Conservation (phyloP, 2,888 invertebrate genomes). For the Drosophila atripex region DNA sequence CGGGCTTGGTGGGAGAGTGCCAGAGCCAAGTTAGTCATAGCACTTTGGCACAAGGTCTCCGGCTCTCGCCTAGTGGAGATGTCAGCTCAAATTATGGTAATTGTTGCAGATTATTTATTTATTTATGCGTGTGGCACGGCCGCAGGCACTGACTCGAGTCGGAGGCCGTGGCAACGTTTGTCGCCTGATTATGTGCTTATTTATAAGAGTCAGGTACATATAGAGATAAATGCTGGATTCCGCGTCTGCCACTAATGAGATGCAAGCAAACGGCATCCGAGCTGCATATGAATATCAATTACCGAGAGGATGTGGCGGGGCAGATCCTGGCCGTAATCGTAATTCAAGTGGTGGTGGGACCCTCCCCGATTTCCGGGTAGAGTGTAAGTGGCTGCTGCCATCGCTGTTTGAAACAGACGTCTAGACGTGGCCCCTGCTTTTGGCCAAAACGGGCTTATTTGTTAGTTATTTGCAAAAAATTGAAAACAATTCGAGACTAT, state of each 20-base stretch:
- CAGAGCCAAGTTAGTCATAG: conserved; percentile 54
- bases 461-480: background rate
- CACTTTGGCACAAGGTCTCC: conserved; percentile 26
- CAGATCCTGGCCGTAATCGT: conserved; percentile 44
- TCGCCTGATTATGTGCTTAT: conserved; percentile 80
- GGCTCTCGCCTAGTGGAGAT: conserved; percentile 37
- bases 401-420: conserved; percentile 47
- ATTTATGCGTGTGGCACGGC: conserved; percentile 62
- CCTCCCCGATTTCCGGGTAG: conserved; percentile 23
- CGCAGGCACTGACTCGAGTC: background rate
- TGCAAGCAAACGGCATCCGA: conserved; percentile 55
- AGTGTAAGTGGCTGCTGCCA: conserved; percentile 32
- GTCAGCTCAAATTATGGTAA: conserved; percentile 70
- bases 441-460: conserved; percentile 38
- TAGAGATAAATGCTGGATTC: conserved; percentile 51
- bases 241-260: conserved; percentile 66
- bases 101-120: conserved; percentile 75
- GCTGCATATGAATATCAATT: conserved; percentile 75
- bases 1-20: conserved; percentile 5
- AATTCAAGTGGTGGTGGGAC: conserved; percentile 12
- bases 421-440: conserved; percentile 64
- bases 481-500: background rate
- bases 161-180: conserved; percentile 53
- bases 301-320: conserved; percentile 23
- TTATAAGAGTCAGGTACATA: conserved; percentile 66